Base-by-base conservation (phyloP, 2,797 vertebrate species). In the Macropus fuliginosus region DNA sequence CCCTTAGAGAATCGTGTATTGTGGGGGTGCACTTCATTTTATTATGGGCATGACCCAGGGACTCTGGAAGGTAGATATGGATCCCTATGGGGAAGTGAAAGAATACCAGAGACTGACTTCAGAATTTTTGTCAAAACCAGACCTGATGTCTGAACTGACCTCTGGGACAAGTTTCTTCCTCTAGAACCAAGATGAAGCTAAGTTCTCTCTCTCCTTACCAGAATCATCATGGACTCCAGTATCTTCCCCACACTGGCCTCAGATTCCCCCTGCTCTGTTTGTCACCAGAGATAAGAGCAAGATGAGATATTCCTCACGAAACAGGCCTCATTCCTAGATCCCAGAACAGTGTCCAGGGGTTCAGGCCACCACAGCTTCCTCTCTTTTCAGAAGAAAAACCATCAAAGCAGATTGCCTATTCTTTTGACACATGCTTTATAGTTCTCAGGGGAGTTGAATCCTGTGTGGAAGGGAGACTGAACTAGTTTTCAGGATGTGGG, bases 401-500 rank as follows among this genome's bases (percentile, higher is more conserved):
- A 40, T 74, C 14, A 74, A n/a, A 8, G 3, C 57, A 59, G 29
- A 59, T 59, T 59, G 57, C 57, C 28, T 59, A 31, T 31, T 16
- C 34, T n/a, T 40, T n/a, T n/a, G 34, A 74, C 62, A 74, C 5
- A 2, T 40, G 62, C 62, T 14, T n/a, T n/a, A 2, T 74, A 0
- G 16, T 74, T 40, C 62, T 40, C 34, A 74, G 5, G 34, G 91
- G 89, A 21, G 10, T 14, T 50, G 54, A 31, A 52, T 46, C 91
- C 57, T 31, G 54, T 54, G 54, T 74, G 34, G 90, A 94, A 93
- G 91, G 94, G 62, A 94, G 29, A 66, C 55, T 55, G 91, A 74
- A 24, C 52, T 28, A 90, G 55, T 12, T 13, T 62, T 90, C 66
- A 57, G 55, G 10, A 3, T 54, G 55, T 40, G 62, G 14, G n/a